These are phyloP conservation scores for Trichogramma dendrolimi DNA, from an alignment of 2,888 invertebrate genomes.

Conservation along the genomic window DNA sequence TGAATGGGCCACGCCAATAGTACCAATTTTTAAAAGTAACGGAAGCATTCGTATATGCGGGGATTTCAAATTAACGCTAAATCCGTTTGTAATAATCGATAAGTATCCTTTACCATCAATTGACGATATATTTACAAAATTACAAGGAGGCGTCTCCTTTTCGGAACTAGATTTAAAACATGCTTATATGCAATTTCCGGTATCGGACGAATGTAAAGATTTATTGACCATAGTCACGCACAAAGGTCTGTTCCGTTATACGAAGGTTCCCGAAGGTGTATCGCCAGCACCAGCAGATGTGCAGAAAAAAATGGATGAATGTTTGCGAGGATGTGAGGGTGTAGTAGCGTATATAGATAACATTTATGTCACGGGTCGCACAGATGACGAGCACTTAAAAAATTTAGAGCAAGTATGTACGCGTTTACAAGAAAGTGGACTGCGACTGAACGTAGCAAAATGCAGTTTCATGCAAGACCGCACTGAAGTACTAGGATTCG, in stretches of 20 bases:
- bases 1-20: constrained; percentile 18
- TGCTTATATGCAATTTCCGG: constrained; percentile 28
- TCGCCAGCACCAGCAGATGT: constrained; percentile 26
- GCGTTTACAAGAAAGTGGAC: no score
- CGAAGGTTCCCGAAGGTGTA: constrained; percentile 12
- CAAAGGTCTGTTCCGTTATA: constrained; percentile 12
- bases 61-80: constrained; percentile 21
- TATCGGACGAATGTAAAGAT: constrained; percentile 20
- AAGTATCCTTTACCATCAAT: constrained; percentile 21
- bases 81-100: constrained; percentile 17
- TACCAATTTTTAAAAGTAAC: constrained; percentile 13
- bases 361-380: no score
- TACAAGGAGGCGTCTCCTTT: constrained; percentile 22
- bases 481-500: no score
- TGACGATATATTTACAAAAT: constrained; percentile 20
- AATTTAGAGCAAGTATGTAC: no score
- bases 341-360: no score
- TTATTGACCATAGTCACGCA: constrained; percentile 18
- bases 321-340: no score
- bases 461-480: no score
- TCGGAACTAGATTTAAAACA: constrained; percentile 20
- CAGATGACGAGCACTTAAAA: no score
- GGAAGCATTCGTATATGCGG: constrained; percentile 16
- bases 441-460: no score
- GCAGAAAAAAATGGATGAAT: no score